Base-by-base conservation (phyloP, 2,888 invertebrate species). In the Ectemnius cavifrons region DNA sequence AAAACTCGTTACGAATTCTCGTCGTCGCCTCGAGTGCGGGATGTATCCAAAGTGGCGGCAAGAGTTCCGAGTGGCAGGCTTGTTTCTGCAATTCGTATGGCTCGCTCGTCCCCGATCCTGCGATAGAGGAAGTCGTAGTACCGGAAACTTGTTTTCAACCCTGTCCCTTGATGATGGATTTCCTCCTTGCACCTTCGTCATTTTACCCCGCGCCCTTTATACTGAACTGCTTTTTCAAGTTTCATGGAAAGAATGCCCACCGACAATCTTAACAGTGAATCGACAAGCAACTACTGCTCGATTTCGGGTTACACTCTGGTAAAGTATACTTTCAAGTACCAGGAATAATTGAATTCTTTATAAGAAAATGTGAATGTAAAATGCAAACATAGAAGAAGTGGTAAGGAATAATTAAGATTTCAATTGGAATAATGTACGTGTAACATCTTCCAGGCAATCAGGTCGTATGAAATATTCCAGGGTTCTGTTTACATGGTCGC, bases 171-270 rank as follows among this genome's bases (percentile, higher is more conserved):
- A 52, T 52, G 52, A 52, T 52, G 52, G 52, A 52, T 52, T 52
- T 52, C 52, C 52, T 52, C 52, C 16, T 14, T 27, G 20, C 14
- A 1, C 37, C 28, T 16, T 16, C 8, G 14, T 76, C 78, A 81
- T 79, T 52, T 37, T 37, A 4, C 11, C 2, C 13, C 49, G 3
- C 52, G 52, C 5, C 14, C 16, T 52, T 16, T 52, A 52, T 16
- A 16, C 4, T 14, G 16, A 52, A 16, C 52, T 52, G 52, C n/a
- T 52, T 14, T 11, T 52, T 14, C n/a, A 14, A 52, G n/a, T 52
- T 52, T 52, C n/a, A 49, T 49, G 49, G 1, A 52, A 37, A n/a
- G 52, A 52, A 6, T 6, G 8, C 14, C 52, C 4, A 16, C 6
- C 52, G 52, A 37, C 37, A 37, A 52, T 52, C 52, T 16, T 14